Evolutionary conservation across 2,797 vertebrate species (phyloP).

Genomic region (Tauraco hartlaubi): DNA sequence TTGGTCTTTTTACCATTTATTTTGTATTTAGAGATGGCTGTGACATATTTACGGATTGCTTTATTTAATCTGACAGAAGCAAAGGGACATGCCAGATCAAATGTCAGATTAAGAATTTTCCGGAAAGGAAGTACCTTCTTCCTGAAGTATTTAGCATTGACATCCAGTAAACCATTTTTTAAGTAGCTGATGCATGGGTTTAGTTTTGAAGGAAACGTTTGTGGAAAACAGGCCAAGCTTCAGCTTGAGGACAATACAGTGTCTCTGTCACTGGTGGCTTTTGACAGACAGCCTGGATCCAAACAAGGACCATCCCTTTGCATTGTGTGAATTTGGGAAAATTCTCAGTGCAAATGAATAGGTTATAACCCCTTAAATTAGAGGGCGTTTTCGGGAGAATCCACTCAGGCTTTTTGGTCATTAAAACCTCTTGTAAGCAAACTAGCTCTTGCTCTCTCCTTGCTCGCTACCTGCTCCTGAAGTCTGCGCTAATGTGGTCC

Average conservation of each 20-base stretch:
- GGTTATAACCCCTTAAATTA: neutral
- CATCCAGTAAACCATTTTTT: neutral
- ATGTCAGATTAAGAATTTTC: slow-evolving; percentile 55
- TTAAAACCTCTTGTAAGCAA: neutral
- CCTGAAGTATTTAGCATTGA: slow-evolving; percentile 11
- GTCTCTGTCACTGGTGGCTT: neutral
- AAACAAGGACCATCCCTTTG: neutral
- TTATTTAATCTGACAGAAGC: slow-evolving; percentile 52
- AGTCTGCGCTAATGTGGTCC: neutral
- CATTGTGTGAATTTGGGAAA: neutral
- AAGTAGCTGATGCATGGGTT: neutral
- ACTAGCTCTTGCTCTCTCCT: neutral
- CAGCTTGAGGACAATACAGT: neutral
- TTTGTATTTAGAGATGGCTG: slow-evolving; percentile 5
- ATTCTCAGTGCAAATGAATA: neutral
- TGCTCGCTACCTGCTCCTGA: neutral
- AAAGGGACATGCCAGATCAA: slow-evolving; percentile 24
- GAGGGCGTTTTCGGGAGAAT: neutral
- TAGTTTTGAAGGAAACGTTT: neutral
- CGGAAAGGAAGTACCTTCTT: slow-evolving; percentile 1
- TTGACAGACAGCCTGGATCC: neutral
- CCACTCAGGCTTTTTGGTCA: neutral
- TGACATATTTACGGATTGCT: neutral
- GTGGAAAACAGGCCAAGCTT: neutral
- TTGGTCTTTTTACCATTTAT: neutral